phyloP scores from a whole-genome alignment of 2,888 invertebrate genomes.

The Chloromyia formosa region DNA sequence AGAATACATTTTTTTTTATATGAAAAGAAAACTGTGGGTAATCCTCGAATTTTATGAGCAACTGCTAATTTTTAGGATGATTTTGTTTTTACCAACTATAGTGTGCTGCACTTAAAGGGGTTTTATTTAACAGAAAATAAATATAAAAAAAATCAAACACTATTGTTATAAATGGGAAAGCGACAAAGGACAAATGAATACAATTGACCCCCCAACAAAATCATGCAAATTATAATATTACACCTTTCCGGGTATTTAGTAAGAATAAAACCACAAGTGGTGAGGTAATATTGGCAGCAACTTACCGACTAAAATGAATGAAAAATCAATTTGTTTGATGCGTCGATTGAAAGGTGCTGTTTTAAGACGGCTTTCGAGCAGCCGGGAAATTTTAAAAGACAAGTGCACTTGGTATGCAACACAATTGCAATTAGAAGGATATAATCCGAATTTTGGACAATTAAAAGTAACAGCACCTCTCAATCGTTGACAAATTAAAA shows the following conservation, averaged over 20 bases:
- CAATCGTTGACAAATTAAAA: neutral
- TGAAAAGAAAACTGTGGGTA: no score
- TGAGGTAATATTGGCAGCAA: slow-evolving; percentile 11
- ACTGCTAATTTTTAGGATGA: no score
- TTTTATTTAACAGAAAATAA: no score
- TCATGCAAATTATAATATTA: slow-evolving; percentile 33
- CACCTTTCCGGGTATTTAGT: slow-evolving; percentile 29
- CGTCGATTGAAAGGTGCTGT: neutral
- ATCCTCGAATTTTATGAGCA: no score
- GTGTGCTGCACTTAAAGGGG: neutral
- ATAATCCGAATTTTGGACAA: neutral
- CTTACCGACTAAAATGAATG: neutral
- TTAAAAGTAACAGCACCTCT: neutral
- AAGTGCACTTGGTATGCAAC: no score
- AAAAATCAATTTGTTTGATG: neutral
- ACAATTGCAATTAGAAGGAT: no score
- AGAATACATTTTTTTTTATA: no score
- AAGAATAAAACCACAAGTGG: slow-evolving; percentile 27
- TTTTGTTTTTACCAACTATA: neutral
- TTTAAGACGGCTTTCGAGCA: neutral
- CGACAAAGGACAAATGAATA: slow-evolving; percentile 33
- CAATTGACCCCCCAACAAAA: slow-evolving; percentile 27
- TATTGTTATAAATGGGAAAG: slow-evolving; percentile 11
- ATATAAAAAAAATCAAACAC: no score
- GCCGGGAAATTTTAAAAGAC: neutral